Base-by-base conservation (phyloP, 2,888 invertebrate genomes). In the Volucella inanis region DNA sequence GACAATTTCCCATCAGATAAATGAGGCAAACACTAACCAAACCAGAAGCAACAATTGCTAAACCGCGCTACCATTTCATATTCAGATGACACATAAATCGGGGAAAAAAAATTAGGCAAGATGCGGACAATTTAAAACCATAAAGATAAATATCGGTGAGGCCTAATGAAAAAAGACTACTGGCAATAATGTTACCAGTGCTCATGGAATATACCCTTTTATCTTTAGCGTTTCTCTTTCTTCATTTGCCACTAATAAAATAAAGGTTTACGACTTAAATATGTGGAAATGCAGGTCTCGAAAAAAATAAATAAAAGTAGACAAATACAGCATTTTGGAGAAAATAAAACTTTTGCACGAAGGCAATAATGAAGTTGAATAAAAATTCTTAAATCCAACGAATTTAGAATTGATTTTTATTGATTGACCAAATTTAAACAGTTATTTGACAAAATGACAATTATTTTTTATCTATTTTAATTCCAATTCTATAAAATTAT, bases 141-240 rank as follows among this genome's bases (percentile, higher is more conserved):
- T 84, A 80, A 84, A 84, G 84, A 84, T 84, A 76, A 80, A 79
- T 84, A 84, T 84, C 84, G 79, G 75, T 70, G 64, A 67, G 49
- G 78, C 47, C 71, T 67, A 54, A 84, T 65, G 80, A 55, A 61
- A 59, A 31, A 67, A 67, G 49, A 64, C 83, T 75, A 59, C 84
- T 71, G 31, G 31, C 31, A 6, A 31, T 31, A 75, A 71, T 83
- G 78, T 75, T 79, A 78, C 82, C 78, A 78, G 22, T 61, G 64
- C 9, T 38, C 39, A 31, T 47, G 43, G 22, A 22, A 50, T 68
- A 68, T 74, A 38, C 50, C 54, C 50, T 65, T 31, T 31, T 31
- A 31, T 31, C 18, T 49, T 43, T 15, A n/a, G 45, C 12, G 12
- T 50, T 11, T n/a, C 50, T 14, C 22, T 14, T n/a, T 22, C 22